Conservation (phyloP, 2,797 vertebrate species). For the Thalassophryne amazonica region DNA sequence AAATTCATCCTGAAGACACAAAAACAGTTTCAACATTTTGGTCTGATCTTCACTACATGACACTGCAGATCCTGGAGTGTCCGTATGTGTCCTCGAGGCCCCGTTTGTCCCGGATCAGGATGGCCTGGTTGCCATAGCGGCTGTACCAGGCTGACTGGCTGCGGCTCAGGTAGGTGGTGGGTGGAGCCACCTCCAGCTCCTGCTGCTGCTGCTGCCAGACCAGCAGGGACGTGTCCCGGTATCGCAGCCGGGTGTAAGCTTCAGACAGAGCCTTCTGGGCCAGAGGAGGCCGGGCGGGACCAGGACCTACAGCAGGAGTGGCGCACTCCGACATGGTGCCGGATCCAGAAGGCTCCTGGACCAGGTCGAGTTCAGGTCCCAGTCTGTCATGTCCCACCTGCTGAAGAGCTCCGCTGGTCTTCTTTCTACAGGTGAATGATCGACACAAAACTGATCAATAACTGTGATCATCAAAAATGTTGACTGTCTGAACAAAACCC, state of each 20-base stretch:
- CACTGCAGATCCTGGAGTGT: slow-evolving; percentile 65
- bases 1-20: no score
- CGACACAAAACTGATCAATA: no score
- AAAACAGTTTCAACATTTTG: no score
- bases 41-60: slow-evolving; percentile 60
- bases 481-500: neutral
- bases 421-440: neutral
- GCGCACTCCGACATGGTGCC: no score
- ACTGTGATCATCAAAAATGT: no score
- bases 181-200: slow-evolving; percentile 71
- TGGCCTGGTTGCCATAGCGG: slow-evolving; percentile 73
- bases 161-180: slow-evolving; percentile 85
- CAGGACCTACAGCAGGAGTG: no score
- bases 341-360: neutral
- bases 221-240: slow-evolving; percentile 86
- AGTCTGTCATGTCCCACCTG: neutral
- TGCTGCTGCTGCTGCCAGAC: slow-evolving; percentile 94
- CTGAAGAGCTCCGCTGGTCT: neutral
- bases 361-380: neutral
- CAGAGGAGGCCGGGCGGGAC: slow-evolving; percentile 16
- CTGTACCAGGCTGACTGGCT: slow-evolving; percentile 90
- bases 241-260: slow-evolving; percentile 49
- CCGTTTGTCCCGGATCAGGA: slow-evolving; percentile 69
- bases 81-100: slow-evolving; percentile 3
- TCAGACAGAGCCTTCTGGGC: slow-evolving; percentile 60